Conservation (phyloP, 2,888 invertebrate genomes). For the Watsonalla binaria region DNA sequence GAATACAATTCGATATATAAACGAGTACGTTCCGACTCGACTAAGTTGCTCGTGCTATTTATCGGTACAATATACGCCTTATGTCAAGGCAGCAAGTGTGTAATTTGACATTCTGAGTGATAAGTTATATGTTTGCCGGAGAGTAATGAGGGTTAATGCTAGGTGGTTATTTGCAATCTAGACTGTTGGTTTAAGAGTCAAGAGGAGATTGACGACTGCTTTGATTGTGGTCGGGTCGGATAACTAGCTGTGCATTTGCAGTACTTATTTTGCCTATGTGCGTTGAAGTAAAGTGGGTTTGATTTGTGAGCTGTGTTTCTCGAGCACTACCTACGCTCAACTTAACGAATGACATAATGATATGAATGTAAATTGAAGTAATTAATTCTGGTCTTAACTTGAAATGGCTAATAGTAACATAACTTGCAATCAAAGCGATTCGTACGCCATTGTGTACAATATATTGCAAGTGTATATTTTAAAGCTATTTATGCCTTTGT, state of each 20-base stretch:
- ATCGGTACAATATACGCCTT: slow-evolving; percentile 23
- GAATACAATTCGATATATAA: slow-evolving; percentile 26
- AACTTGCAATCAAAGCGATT: slow-evolving; percentile 1
- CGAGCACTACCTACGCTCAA: slow-evolving; percentile 43
- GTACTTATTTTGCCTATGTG: slow-evolving; percentile 34
- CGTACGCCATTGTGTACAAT: not conserved
- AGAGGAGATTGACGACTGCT: slow-evolving; percentile 58
- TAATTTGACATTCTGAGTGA: slow-evolving; percentile 23
- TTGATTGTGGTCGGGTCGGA: slow-evolving; percentile 46
- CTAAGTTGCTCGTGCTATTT: slow-evolving; percentile 25
- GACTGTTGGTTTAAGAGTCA: slow-evolving; percentile 64
- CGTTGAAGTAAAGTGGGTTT: slow-evolving; percentile 51
- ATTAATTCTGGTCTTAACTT: slow-evolving; percentile 34
- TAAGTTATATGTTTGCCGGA: slow-evolving; percentile 29
- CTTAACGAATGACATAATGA: slow-evolving; percentile 46
- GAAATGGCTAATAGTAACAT: slow-evolving; percentile 2
- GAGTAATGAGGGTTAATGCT: slow-evolving; percentile 69
- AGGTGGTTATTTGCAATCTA: slow-evolving; percentile 68
- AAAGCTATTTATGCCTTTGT: not conserved
- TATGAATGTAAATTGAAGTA: slow-evolving; percentile 41
- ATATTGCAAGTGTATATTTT: not conserved
- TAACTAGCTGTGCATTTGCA: slow-evolving; percentile 45
- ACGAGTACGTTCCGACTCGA: slow-evolving; percentile 38
- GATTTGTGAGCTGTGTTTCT: slow-evolving; percentile 49
- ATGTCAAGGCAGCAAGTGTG: slow-evolving; percentile 18